These are phyloP conservation scores for Agriopis aurantiaria DNA, from an alignment of 2,888 invertebrate genomes.

Conservation along the genomic window DNA sequence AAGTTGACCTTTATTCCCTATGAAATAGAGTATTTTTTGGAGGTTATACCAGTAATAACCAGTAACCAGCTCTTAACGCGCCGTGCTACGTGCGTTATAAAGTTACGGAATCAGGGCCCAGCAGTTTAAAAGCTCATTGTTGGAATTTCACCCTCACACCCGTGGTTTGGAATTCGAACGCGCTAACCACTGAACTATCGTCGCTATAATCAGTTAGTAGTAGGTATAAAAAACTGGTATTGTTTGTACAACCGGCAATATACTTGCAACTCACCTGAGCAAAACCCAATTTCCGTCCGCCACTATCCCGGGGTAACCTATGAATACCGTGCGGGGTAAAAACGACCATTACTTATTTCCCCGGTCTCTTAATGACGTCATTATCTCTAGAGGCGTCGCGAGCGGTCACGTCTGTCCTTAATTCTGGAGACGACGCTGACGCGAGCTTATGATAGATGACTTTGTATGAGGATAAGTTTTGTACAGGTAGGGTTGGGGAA, in stretches of 20 bases:
- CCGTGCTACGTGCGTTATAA: too few species aligned
- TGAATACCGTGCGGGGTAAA: conserved; percentile 66
- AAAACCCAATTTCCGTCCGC: conserved; percentile 31
- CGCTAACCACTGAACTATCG: too few species aligned
- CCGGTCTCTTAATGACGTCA: conserved; percentile 78
- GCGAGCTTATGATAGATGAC: conserved; percentile 67
- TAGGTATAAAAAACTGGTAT: too few species aligned
- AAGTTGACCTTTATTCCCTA: too few species aligned
- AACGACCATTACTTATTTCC: conserved; percentile 74
- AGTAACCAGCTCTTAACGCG: too few species aligned
- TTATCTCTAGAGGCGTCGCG: conserved; percentile 67
- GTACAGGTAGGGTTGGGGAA: conserved; percentile 17
- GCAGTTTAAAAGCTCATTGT: too few species aligned
- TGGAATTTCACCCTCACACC: too few species aligned
- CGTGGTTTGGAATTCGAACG: too few species aligned
- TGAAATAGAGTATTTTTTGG: too few species aligned
- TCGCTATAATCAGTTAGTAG: too few species aligned
- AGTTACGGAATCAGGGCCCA: too few species aligned
- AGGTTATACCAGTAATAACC: too few species aligned
- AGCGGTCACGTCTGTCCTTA: conserved; percentile 71
- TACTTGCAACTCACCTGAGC: conserved; percentile 23
- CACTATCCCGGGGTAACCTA: conserved; percentile 47
- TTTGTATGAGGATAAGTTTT: conserved; percentile 51
- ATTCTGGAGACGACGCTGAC: conserved; percentile 68
- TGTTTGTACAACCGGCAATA: background rate